Percentiles rank a stretch among this genome's conserved stretches.
Conservation (phyloP, 2,888 invertebrate species). For the Lasius platythorax region DNA sequence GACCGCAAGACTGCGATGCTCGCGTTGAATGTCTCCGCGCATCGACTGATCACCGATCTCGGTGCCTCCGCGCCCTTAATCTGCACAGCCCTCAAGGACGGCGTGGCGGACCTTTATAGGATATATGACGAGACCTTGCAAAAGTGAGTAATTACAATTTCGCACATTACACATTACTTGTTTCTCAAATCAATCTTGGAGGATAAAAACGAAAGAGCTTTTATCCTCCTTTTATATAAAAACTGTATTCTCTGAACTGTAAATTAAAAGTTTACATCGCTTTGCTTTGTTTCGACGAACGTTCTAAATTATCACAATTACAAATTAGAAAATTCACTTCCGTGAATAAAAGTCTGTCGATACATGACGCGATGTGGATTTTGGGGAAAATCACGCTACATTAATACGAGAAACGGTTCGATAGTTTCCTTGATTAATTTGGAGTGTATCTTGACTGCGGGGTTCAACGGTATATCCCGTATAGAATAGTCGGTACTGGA, state of each 20-base stretch:
- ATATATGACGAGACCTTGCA: conserved; percentile 91
- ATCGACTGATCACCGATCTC: conserved; percentile 87
- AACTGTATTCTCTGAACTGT: not conserved
- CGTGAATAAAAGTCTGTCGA: not conserved
- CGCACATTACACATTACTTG: not conserved
- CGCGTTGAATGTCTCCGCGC: conserved; percentile 88
- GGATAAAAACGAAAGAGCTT: not conserved
- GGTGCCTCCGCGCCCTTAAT: conserved; percentile 86
- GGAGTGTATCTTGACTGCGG: conserved; percentile 23
- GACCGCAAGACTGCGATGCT: conserved; percentile 87
- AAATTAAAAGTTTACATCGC: not conserved
- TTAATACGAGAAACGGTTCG: not conserved
- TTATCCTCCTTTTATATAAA: no score
- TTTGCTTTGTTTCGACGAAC: not conserved
- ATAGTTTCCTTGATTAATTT: conserved; percentile 53
- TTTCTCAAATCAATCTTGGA: not conserved
- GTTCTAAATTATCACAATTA: not conserved
- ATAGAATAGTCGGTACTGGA: conserved; percentile 71
- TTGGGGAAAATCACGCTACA: not conserved
- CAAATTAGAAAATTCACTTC: not conserved
- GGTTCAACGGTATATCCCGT: conserved; percentile 24
- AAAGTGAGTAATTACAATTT: conserved; percentile 87
- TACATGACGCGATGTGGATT: not conserved
- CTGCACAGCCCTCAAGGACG: conserved; percentile 88
- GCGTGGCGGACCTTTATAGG: conserved; percentile 89